Evolutionary conservation across 2,797 vertebrate species (phyloP), one percentile per base, ranked within the genome.

Genomic region (Buceros bicornis): DNA sequence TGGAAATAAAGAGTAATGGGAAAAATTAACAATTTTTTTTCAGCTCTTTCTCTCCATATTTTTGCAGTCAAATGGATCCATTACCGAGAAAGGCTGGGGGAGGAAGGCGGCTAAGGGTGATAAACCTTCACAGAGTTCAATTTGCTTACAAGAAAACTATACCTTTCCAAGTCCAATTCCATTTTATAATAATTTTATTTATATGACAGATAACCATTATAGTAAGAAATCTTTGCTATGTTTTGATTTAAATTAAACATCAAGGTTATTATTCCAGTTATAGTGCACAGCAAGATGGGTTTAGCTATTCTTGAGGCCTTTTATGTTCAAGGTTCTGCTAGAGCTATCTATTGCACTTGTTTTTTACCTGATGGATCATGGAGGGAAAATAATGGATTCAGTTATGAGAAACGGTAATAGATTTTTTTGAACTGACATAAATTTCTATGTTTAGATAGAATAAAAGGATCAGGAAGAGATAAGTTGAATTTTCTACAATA

Each of bases 381-480:
- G 91, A 94, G 85, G 42, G 81, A 97, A 97, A 97, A 96, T 97
- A 98, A 97, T 97, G 90, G 96, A 96, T 97, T 97, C 95, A 56
- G 87, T 97, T 98, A 97, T 97, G 92, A 97, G 97, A 96, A 97
- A 80, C 50, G 93, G 92, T 97, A 97, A 98, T 96, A 97, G 94
- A 92, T 97, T 97, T 97, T 97, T 65, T 89, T 83, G 96, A 97
- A 66, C 85, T 94, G 96, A 97, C 94, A 97, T 98, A 97, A 97
- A 97, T 97, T 97, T 97, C 86, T 97, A 51, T 96, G 89, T 94
- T 92, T 97, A 86, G 96, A 93, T 95, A 95, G 91, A 97, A 97
- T 96, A 97, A 97, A 97, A 95, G 90, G 87, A 97, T 96, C 77
- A 88, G 92, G 91, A 95, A 96, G 94, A 98, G 96, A 94, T 94